Base-by-base conservation (phyloP, 1,140 invertebrate genomes). In the Nasonia longicornis region DNA sequence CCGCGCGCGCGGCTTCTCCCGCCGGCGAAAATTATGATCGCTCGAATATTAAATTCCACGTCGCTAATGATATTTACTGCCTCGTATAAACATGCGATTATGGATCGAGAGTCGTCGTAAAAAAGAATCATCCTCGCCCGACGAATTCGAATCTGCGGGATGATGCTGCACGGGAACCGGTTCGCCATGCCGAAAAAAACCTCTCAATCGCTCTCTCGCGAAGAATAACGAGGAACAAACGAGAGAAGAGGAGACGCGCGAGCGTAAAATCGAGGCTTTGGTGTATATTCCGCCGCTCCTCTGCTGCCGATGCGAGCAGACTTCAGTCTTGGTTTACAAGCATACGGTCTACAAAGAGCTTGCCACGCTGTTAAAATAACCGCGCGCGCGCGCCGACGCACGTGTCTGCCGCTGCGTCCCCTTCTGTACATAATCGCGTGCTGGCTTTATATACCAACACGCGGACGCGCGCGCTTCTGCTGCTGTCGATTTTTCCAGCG, bases 301-400 rank as follows among this genome's bases (percentile, higher is more conserved):
- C 81, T 85, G 80, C 81, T 85, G 84, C 52, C n/a, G 20, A 16
- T n/a, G 16, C 86, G 87, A 90, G 87, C 89, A 88, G 89, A 90
- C 89, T 90, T 90, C 87, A 88, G 88, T 90, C 89, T 90, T 90
- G 87, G 89, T 90, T 90, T 90, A 90, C 89, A 91, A 90, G 89
- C 89, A 88, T 89, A 89, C 89, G 89, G 89, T 90, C 89, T 89
- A 90, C 89, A 90, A 90, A 91, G 90, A 91, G 89, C 86, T 89
- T 90, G 88, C 89, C 89, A 90, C 89, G 89, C 90, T 90, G 90
- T 91, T 91, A 90, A 91, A 91, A 90, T 91, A 91, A 91, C 90
- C 89, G 87, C 89, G 88, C 89, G 88, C 89, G 86, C 90, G 88
- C 82, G 84, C 86, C 86, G 86, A 85, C 84, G 84, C 84, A 86